These are phyloP conservation scores for Malurus cyaneus DNA, from an alignment of 2,113 vertebrate species.

Conservation along the genomic window DNA sequence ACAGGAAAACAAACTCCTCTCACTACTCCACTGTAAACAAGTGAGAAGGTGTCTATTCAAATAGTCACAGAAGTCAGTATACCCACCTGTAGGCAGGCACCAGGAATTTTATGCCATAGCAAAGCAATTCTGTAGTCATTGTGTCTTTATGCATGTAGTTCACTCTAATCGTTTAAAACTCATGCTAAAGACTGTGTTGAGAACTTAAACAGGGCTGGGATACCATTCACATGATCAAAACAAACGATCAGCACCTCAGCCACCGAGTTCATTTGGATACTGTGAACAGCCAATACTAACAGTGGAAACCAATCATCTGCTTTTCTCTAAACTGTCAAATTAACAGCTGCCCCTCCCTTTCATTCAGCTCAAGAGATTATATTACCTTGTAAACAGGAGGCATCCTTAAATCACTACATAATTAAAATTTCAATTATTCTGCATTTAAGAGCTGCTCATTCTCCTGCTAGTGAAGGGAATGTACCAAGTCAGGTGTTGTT, in stretches of 20 bases:
- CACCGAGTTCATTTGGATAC: background rate
- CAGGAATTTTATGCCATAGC: background rate
- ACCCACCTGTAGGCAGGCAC: background rate
- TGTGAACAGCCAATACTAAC: background rate
- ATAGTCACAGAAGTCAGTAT: background rate
- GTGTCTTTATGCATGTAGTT: background rate
- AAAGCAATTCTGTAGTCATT: background rate
- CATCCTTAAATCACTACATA: background rate
- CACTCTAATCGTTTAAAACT: background rate
- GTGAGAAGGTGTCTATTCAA: background rate
- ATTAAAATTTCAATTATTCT: slow-evolving; percentile 46
- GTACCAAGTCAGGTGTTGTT: background rate
- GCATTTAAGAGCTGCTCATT: background rate
- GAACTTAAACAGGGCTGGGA: background rate
- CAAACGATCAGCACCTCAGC: background rate
- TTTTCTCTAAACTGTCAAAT: background rate
- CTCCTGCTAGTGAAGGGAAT: background rate
- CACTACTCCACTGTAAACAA: background rate
- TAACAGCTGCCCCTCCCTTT: background rate
- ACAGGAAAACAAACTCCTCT: slow-evolving; percentile 13
- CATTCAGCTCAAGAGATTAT: background rate
- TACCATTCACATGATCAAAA: background rate
- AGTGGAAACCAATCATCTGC: background rate
- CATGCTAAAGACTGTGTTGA: background rate
- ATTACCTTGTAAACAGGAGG: slow-evolving; percentile 10